A percentile compares a stretch with the other conserved stretches of the same genome.
Evolutionary conservation across 1,140 invertebrate genomes (phyloP).

Genomic region (Babylonia areolata): DNA sequence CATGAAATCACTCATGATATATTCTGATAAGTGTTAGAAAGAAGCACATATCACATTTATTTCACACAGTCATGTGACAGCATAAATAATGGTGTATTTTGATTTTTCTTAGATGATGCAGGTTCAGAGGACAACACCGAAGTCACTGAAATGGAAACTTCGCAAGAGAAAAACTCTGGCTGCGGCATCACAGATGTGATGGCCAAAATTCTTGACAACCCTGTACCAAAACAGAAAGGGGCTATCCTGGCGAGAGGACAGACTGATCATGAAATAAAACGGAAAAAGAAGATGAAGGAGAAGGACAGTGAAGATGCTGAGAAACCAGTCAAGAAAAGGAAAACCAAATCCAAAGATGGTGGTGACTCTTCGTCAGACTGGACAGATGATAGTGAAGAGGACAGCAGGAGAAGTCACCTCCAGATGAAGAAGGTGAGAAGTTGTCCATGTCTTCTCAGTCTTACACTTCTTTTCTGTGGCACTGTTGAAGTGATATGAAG

Average conservation of each 20-base stretch:
- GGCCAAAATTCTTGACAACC: constrained; percentile 83
- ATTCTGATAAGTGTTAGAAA: too few relatives aligned
- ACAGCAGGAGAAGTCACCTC: not conserved
- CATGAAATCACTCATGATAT: too few relatives aligned
- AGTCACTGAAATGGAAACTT: not conserved
- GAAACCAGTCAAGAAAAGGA: not conserved
- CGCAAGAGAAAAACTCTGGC: constrained; percentile 35
- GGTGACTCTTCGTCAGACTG: constrained; percentile 17
- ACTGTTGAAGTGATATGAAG: too few relatives aligned
- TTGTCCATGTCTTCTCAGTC: not conserved
- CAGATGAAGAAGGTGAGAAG: not conserved
- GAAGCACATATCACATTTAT: too few relatives aligned
- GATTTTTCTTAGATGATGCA: too few relatives aligned
- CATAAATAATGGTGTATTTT: too few relatives aligned
- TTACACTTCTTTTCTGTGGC: not conserved
- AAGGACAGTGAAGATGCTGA: constrained; percentile 49
- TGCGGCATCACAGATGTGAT: constrained; percentile 77
- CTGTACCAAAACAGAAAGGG: constrained; percentile 85
- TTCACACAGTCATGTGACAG: too few relatives aligned
- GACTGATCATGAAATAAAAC: constrained; percentile 76
- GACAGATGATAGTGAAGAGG: constrained; percentile 20
- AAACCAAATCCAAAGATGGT: not conserved
- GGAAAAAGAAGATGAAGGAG: constrained; percentile 76
- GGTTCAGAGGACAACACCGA: too few relatives aligned
- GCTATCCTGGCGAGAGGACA: constrained; percentile 81